Conservation (phyloP, 2,888 invertebrate species). For the Chironomus tentans region DNA sequence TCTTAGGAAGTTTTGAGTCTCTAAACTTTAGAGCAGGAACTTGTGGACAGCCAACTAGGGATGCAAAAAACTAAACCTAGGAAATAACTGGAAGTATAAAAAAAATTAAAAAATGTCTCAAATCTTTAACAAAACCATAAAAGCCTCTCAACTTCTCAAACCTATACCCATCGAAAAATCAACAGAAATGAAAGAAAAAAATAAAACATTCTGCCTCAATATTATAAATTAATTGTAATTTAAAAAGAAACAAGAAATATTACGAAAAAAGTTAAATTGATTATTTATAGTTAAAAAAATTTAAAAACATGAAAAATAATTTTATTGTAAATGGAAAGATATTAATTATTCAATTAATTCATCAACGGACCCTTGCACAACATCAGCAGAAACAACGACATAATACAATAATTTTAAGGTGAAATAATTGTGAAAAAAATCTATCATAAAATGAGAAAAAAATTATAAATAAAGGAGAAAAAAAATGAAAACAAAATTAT, state of each 20-base stretch:
- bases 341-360: not conserved
- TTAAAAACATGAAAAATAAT: not conserved
- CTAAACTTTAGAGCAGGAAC: no score
- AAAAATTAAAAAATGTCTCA: no score
- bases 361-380: not conserved
- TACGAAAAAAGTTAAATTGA: not conserved
- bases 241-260: not conserved
- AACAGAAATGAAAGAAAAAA: not conserved
- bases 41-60: no score
- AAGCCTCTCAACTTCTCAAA: no score
- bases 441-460: not conserved
- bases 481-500: not conserved
- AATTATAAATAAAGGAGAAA: not conserved
- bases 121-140: no score
- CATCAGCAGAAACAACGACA: not conserved
- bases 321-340: slow-evolving; percentile 2
- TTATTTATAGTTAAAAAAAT: slow-evolving; percentile 18
- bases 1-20: no score
- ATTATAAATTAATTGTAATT: slow-evolving; percentile 4
- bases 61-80: no score
- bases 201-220: slow-evolving; percentile 19
- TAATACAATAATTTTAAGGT: slow-evolving; percentile 22
- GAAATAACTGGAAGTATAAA: no score
- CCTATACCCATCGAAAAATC: not conserved
- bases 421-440: slow-evolving; percentile 5